These are phyloP conservation scores for Typhlichthys eigenmanni DNA, from an alignment of 2,797 vertebrate genomes.

Conservation along the genomic window DNA sequence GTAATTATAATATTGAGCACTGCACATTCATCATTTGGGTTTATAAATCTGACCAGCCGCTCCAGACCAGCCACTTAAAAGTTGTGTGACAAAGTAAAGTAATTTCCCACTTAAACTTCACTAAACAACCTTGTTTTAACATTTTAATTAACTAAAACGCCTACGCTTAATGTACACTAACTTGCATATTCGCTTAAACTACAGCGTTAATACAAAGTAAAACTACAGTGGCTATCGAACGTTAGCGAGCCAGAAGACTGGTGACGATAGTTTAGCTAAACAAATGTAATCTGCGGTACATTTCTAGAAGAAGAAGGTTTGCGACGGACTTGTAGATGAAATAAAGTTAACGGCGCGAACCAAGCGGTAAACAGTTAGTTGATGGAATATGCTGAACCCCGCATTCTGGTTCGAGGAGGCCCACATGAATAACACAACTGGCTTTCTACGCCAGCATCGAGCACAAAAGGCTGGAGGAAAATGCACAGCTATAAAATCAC, in stretches of 20 bases:
- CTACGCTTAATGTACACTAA: neutral
- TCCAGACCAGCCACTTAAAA: constrained; percentile 22
- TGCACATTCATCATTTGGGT: constrained; percentile 12
- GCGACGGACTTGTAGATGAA: no score
- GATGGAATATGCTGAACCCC: constrained; percentile 72
- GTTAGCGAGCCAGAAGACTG: neutral
- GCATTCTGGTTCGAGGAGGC: constrained; percentile 69
- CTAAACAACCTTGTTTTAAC: neutral
- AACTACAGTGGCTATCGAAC: constrained; percentile 10
- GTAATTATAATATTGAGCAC: constrained; percentile 7
- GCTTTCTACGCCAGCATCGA: constrained; percentile 61
- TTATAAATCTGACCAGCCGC: constrained; percentile 20
- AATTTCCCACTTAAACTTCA: constrained; percentile 10
- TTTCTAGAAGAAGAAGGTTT: neutral
- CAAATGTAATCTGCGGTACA: neutral
- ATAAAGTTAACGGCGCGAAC: constrained; percentile 21
- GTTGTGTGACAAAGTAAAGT: neutral
- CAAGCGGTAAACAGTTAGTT: constrained; percentile 20
- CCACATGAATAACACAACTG: constrained; percentile 84
- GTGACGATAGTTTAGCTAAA: constrained; percentile 12
- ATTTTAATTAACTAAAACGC: neutral
- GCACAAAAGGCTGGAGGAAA: constrained; percentile 75
- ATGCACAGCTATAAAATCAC: constrained; percentile 60
- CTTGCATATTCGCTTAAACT: neutral
- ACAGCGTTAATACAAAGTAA: neutral